A percentile compares a stretch with the other conserved stretches of the same genome.
Evolutionary conservation across 1,140 invertebrate species (phyloP).

Genomic region (Pantala flavescens): DNA sequence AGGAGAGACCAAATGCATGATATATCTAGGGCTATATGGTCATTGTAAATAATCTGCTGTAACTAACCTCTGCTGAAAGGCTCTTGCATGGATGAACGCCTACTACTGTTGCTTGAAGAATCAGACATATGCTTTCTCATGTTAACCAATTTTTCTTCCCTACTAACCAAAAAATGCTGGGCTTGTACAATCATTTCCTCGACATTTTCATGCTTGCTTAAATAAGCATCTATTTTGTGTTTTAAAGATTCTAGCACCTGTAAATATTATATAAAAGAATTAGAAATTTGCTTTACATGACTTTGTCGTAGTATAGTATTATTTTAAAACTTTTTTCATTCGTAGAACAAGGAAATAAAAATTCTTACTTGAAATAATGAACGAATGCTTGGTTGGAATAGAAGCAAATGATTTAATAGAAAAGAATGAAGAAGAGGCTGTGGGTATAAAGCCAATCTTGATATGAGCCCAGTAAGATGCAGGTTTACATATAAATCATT

Average conservation of each 20-base stretch:
- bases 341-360: not conserved
- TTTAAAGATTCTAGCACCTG: constrained; percentile 75
- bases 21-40: no score
- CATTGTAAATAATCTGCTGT: no score
- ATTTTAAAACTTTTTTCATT: not conserved
- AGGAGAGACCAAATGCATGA: no score
- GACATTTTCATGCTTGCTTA: constrained; percentile 58
- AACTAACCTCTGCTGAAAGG: constrained; percentile 34
- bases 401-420: constrained; percentile 73
- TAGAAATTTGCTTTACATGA: no score
- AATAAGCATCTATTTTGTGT: constrained; percentile 70
- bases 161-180: constrained; percentile 58
- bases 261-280: constrained; percentile 22
- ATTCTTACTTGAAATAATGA: constrained; percentile 73
- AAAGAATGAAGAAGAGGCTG: constrained; percentile 79
- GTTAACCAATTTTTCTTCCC: constrained; percentile 63
- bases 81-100: constrained; percentile 24
- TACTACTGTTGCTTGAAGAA: constrained; percentile 27
- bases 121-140: constrained; percentile 49
- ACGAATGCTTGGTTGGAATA: constrained; percentile 80
- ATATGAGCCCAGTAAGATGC: constrained; percentile 76
- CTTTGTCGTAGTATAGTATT: no score
- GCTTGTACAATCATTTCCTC: constrained; percentile 59
- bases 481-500: constrained; percentile 82
- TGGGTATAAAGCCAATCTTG: constrained; percentile 75